These are phyloP conservation scores for Branchellion lobata DNA, from an alignment of 2,888 invertebrate species.

Conservation along the genomic window DNA sequence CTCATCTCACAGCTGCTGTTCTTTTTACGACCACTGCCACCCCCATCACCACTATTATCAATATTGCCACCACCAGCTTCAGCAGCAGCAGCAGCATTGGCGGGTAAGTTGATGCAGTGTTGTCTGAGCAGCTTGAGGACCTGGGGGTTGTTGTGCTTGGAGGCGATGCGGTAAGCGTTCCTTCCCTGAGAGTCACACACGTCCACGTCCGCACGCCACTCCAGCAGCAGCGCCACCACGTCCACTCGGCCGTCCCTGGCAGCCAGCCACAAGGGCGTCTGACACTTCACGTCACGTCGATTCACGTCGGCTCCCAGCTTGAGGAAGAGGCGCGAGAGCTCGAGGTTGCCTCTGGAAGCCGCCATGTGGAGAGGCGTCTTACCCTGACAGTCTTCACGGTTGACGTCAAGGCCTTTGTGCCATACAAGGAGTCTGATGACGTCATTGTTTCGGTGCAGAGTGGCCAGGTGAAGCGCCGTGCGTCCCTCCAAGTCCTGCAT, in stretches of 20 bases:
- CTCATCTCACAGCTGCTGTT: too few relatives aligned
- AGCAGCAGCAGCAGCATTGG: neutral
- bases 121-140: constrained; percentile 67
- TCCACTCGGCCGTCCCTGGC: constrained; percentile 93
- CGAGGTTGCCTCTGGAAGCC: constrained; percentile 84
- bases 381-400: constrained; percentile 76
- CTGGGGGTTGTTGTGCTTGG: constrained; percentile 78
- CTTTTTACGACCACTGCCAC: too few relatives aligned
- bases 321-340: constrained; percentile 83
- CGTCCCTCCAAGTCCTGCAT: constrained; percentile 80
- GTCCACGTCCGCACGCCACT: constrained; percentile 63
- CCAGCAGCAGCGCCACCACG: constrained; percentile 73
- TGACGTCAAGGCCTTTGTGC: constrained; percentile 67
- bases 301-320: constrained; percentile 80
- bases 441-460: constrained; percentile 85
- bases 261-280: constrained; percentile 87
- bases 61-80: neutral
- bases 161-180: constrained; percentile 73
- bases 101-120: constrained; percentile 70
- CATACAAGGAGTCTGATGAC: constrained; percentile 83
- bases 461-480: constrained; percentile 76
- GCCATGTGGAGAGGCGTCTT: constrained; percentile 77
- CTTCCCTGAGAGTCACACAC: constrained; percentile 64
- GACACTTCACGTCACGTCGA: constrained; percentile 91
- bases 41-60: neutral